phyloP scores from a whole-genome alignment of 2,797 vertebrate species.

The Manis pentadactyla region DNA sequence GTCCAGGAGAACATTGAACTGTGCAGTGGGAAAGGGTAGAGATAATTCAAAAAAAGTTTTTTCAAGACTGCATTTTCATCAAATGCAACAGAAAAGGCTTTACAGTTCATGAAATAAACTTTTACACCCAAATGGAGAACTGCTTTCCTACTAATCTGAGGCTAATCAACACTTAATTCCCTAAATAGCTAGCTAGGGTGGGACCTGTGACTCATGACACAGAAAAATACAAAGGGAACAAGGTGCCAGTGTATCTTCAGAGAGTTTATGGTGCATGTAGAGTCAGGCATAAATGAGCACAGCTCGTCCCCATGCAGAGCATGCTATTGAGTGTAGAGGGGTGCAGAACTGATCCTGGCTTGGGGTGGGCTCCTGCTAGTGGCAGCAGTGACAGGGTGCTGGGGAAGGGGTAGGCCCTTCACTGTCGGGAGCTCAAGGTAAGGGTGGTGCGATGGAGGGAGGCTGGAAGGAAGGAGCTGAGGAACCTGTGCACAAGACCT shows the following conservation, averaged over 20 bases:
- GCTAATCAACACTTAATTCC: slow-evolving; percentile 56
- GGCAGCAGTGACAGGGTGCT: not conserved
- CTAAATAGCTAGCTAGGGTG: not conserved
- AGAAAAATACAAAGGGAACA: slow-evolving; percentile 1
- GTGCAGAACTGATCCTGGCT: not conserved
- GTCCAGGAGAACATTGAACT: slow-evolving; percentile 99
- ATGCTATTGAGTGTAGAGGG: accelerated
- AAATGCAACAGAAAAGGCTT: slow-evolving; percentile 2
- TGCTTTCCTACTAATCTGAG: not conserved
- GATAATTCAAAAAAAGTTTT: not conserved
- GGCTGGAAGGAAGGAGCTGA: not conserved
- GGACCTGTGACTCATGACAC: not conserved
- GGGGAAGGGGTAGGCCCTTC: not conserved
- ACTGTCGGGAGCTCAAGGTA: not conserved
- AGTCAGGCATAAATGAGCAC: not conserved
- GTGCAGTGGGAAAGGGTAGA: slow-evolving; percentile 57
- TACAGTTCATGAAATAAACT: not conserved
- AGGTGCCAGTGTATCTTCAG: not conserved
- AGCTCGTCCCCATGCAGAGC: not conserved
- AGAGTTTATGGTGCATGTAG: not conserved
- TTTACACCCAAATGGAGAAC: not conserved
- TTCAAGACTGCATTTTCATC: slow-evolving; percentile 15
- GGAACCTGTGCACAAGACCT: not conserved
- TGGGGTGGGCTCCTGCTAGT: not conserved
- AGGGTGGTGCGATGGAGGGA: not conserved